A percentile compares a stretch with the other conserved stretches of the same genome.
Conservation (phyloP, 2,797 vertebrate genomes). For the Trichosurus vulpecula region DNA sequence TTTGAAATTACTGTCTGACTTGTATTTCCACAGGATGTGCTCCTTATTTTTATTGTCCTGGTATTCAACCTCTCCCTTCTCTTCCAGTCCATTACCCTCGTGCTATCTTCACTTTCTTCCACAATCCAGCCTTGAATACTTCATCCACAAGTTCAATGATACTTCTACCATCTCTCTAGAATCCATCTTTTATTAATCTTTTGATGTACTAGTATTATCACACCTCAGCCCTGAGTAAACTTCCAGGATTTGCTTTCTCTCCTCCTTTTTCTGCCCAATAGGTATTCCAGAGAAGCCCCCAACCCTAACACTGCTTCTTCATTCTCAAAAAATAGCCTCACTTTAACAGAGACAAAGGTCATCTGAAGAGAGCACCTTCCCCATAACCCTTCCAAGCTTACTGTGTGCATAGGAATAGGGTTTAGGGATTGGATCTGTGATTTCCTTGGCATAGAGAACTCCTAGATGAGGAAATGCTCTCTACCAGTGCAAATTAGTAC, state of each 20-base stretch:
- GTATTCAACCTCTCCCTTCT: not conserved
- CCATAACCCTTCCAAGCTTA: not conserved
- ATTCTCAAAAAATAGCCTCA: not conserved
- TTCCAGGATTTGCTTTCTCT: not conserved
- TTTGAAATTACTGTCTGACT: not conserved
- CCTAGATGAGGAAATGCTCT: not conserved
- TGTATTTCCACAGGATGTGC: not conserved
- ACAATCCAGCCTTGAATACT: not conserved
- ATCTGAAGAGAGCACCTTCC: not conserved
- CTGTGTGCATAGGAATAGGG: not conserved
- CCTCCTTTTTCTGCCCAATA: not conserved
- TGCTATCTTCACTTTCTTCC: not conserved
- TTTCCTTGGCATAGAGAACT: not conserved
- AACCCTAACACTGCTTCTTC: not conserved
- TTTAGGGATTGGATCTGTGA: not conserved
- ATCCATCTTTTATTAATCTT: not conserved
- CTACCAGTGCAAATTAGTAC: not conserved
- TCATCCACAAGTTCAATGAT: not conserved
- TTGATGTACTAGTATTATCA: not conserved
- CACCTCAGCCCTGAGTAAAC: not conserved
- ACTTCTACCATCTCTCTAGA: not conserved
- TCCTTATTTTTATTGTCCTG: not conserved
- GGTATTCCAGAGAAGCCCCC: not conserved
- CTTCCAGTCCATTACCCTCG: not conserved
- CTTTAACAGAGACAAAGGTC: not conserved